Evolutionary conservation across 2,113 vertebrate species (phyloP), one percentile per base, ranked within the genome.

Genomic region (Eublepharis macularius): DNA sequence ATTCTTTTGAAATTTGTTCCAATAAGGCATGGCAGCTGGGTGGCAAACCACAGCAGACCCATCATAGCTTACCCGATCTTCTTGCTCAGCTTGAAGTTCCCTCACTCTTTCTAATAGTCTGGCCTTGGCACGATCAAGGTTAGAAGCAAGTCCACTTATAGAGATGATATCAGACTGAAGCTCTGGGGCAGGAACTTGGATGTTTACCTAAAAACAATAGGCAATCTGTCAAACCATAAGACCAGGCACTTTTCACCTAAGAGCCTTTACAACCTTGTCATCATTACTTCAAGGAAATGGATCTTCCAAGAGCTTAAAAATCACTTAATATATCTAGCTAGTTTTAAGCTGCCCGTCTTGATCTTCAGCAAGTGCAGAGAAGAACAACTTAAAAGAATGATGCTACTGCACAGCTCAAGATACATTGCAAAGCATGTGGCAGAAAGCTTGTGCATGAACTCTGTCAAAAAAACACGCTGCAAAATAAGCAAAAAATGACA

Each of bases 141-240:
- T 97, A 51, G 93, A 94, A 70, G 97, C 95, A 77, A 99, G 97
- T 84, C 98, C 99, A 0, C 98, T 99, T 95, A 99, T 97, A 82
- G 97, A 97, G 14, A 99, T 98, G 91, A 96, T 92, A 88, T 98
- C 97, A 0, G 98, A 99, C 95, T 99, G 98, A 91, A 98, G 97
- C 54, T 99, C 99, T 65, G 98, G 98, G 80, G 98, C 98, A 91
- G 99, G 99, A 88, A 99, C 98, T 93, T 99, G 98, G 93, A 99
- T 99, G 94, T 99, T 99, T 84, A 99, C 99, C 99, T 99, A 88
- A 17, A 2, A 0, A 68, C 26, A 36, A 5, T 9, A 82, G 79
- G 85, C 11, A 34, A 45, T 36, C 0, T 34, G 45, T 13, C 0
- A 21, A 77, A 32, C 43, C 39, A 14, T 29, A 26, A 57, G 9